Percentiles rank a stretch among this genome's conserved stretches.
Evolutionary conservation across 2,888 invertebrate species (phyloP).

Genomic region (Cactoblastis cactorum): DNA sequence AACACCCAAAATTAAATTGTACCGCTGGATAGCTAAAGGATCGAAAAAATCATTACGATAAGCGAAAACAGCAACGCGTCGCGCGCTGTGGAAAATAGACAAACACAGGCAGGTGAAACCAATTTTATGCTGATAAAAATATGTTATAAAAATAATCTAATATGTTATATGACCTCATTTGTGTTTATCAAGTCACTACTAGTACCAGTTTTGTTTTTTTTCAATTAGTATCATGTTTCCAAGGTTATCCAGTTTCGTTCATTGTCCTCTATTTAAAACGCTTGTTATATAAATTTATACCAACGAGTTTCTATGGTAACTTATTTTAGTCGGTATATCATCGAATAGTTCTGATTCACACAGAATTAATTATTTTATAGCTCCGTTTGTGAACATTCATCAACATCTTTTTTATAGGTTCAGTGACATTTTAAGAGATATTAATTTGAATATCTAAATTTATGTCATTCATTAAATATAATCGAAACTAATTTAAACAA

Average conservation of each 20-base stretch:
- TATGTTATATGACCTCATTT: constrained; percentile 21
- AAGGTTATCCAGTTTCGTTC: constrained; percentile 68
- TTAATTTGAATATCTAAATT: background rate
- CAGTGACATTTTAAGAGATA: background rate
- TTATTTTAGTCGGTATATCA: background rate
- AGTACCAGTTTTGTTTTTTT: constrained; percentile 32
- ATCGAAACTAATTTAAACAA: background rate
- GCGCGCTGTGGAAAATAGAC: no score
- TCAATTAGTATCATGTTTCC: constrained; percentile 50
- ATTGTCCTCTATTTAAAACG: constrained; percentile 49
- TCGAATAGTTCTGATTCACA: background rate
- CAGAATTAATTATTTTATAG: background rate
- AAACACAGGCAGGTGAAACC: no score
- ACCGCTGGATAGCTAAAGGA: no score
- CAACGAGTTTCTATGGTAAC: constrained; percentile 12
- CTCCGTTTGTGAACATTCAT: background rate
- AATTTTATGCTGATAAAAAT: no score
- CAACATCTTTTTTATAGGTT: background rate
- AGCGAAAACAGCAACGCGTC: no score
- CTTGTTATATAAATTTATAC: constrained; percentile 8
- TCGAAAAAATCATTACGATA: no score
- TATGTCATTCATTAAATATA: background rate
- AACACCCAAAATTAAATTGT: no score
- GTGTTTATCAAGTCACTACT: constrained; percentile 12
- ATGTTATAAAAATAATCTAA: no score